Percentiles rank a stretch among this genome's conserved stretches.
These are phyloP conservation scores for Arnoldichthys spilopterus DNA, from an alignment of 2,797 vertebrate species.

Conservation along the genomic window DNA sequence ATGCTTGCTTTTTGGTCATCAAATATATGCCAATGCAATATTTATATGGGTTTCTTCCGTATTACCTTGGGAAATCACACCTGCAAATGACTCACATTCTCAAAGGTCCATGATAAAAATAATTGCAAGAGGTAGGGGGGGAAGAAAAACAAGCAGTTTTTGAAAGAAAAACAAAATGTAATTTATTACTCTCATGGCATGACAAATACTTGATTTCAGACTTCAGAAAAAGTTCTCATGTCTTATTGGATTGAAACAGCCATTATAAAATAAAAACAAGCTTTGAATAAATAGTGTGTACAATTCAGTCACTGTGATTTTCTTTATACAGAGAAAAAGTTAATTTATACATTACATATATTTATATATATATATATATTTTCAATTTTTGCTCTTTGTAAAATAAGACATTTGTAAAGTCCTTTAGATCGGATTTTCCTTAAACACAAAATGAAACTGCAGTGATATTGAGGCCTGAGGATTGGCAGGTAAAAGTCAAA, in stretches of 20 bases:
- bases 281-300: conserved; percentile 87
- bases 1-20: too few species aligned
- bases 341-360: conserved; percentile 68
- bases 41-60: not conserved
- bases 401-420: conserved; percentile 81
- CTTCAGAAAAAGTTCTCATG: conserved; percentile 69
- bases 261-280: conserved; percentile 95
- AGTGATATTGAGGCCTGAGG: conserved; percentile 88
- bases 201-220: conserved; percentile 80
- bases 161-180: conserved; percentile 78
- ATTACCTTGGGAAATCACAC: not conserved
- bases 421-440: conserved; percentile 67
- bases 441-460: conserved; percentile 77
- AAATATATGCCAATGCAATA: not conserved
- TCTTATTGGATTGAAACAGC: conserved; percentile 84
- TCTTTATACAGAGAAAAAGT: conserved; percentile 75
- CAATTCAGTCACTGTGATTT: conserved; percentile 79
- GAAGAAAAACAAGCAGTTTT: not conserved
- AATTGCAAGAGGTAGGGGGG: not conserved
- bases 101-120: not conserved
- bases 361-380: conserved; percentile 46
- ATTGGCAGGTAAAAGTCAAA: conserved; percentile 74
- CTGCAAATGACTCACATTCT: not conserved
- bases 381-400: conserved; percentile 78
- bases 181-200: conserved; percentile 83